Conservation (phyloP, 2,888 invertebrate species). For the Cataglyphis altisquamis region DNA sequence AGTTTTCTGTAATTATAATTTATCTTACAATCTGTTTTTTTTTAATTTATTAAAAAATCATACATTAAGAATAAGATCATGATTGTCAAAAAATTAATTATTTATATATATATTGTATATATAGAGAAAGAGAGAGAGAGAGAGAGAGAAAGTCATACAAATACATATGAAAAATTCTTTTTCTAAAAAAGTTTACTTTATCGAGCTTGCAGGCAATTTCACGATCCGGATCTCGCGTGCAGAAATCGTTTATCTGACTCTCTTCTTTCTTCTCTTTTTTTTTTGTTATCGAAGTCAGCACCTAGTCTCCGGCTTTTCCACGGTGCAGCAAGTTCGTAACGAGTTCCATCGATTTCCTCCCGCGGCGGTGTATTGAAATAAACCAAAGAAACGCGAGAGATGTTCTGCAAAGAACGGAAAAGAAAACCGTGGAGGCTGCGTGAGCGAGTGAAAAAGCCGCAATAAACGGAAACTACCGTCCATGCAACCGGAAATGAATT, state of each 20-base stretch:
- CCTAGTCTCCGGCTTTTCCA: constrained; percentile 58
- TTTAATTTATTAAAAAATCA: no score
- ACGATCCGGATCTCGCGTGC: constrained; percentile 50
- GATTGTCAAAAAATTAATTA: no score
- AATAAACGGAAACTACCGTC: constrained; percentile 66
- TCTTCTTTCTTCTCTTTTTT: constrained; percentile 28
- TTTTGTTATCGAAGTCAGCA: constrained; percentile 53
- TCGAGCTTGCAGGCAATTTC: constrained; percentile 57
- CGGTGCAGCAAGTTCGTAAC: constrained; percentile 60
- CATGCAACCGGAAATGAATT: constrained; percentile 71
- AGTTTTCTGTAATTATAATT: no score
- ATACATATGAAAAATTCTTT: constrained; percentile 14
- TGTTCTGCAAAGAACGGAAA: constrained; percentile 56
- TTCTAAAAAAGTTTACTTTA: constrained; percentile 36
- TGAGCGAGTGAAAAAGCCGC: constrained; percentile 66
- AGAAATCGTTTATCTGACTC: constrained; percentile 32
- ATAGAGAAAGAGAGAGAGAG: background rate
- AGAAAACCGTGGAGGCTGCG: constrained; percentile 24
- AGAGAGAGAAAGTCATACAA: background rate
- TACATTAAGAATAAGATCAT: no score
- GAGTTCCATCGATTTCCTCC: constrained; percentile 65
- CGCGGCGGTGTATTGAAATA: constrained; percentile 66
- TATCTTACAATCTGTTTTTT: no score
- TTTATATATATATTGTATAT: no score
- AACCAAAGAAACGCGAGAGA: constrained; percentile 64